Conservation (phyloP, 2,113 vertebrate genomes). For the Melanostigma gelatinosum region DNA sequence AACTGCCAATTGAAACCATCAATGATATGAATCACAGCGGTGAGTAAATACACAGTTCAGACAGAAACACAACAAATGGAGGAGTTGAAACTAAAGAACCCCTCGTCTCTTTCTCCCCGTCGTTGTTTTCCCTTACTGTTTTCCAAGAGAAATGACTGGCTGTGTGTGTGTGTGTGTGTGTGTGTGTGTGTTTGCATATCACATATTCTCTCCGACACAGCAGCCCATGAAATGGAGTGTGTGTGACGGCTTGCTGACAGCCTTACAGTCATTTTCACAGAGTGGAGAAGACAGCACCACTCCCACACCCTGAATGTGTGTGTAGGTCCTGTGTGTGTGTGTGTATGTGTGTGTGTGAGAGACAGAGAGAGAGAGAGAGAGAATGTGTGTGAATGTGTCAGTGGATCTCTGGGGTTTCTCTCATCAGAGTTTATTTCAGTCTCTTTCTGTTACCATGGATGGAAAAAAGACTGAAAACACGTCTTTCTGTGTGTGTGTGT, state of each 20-base stretch:
- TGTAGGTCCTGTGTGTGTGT: neutral
- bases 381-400: slow-evolving; percentile 50
- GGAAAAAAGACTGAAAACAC: slow-evolving; percentile 17
- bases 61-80: slow-evolving; percentile 3
- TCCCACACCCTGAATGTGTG: slow-evolving; percentile 52
- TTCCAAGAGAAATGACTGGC: slow-evolving; percentile 23
- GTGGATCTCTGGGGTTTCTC: slow-evolving; percentile 51
- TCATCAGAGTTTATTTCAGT: slow-evolving; percentile 57
- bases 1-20: neutral
- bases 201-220: slow-evolving; percentile 61
- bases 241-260: slow-evolving; percentile 71
- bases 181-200: slow-evolving; percentile 29
- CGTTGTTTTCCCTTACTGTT: slow-evolving; percentile 35
- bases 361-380: neutral
- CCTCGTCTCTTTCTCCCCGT: slow-evolving; percentile 16
- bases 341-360: too few species aligned
- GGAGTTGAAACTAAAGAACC: slow-evolving; percentile 6
- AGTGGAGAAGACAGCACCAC: slow-evolving; percentile 65
- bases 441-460: slow-evolving; percentile 50
- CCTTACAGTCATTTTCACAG: slow-evolving; percentile 72
- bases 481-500: slow-evolving; percentile 15
- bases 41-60: neutral
- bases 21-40: neutral
- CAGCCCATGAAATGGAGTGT: slow-evolving; percentile 67
- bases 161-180: neutral